These are phyloP conservation scores for Polypterus bichir DNA, from an alignment of 2,113 vertebrate species.

Conservation along the genomic window DNA sequence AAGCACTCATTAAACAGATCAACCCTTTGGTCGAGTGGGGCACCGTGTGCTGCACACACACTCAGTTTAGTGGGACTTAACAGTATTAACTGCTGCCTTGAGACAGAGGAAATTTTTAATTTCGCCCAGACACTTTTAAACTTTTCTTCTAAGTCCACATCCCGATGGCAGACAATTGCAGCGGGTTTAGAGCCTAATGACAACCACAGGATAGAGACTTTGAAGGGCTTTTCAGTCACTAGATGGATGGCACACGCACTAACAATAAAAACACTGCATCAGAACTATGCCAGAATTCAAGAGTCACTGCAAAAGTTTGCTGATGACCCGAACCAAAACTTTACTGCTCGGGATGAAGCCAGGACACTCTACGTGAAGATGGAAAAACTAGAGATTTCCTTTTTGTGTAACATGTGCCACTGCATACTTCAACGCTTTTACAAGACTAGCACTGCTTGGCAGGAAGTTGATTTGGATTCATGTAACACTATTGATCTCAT, in stretches of 20 bases:
- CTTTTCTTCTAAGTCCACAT: slow-evolving; percentile 1
- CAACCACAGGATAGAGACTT: slow-evolving; percentile 5
- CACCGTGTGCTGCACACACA: slow-evolving; percentile 10
- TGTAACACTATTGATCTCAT: not conserved
- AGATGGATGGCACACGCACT: slow-evolving; percentile 1
- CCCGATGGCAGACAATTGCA: slow-evolving; percentile 1
- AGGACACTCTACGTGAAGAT: not conserved
- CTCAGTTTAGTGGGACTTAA: slow-evolving; percentile 4
- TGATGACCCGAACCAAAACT: not conserved
- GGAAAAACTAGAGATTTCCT: not conserved
- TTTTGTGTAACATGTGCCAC: not conserved
- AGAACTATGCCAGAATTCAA: slow-evolving; percentile 4
- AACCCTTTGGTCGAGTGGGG: slow-evolving; percentile 5
- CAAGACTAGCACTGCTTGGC: not conserved
- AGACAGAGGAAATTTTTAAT: slow-evolving; percentile 7
- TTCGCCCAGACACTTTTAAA: slow-evolving; percentile 5
- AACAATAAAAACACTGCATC: not conserved
- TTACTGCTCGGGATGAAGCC: not conserved
- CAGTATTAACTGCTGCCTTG: slow-evolving; percentile 7
- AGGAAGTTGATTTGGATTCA: not conserved
- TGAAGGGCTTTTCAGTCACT: not conserved
- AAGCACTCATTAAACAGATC: slow-evolving; percentile 5
- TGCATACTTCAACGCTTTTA: not conserved
- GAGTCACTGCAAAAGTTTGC: not conserved
- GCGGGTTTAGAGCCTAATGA: slow-evolving; percentile 2